Base-by-base conservation (phyloP, 92 coral and sea anemone species). In the Pocillopora meandrina region DNA sequence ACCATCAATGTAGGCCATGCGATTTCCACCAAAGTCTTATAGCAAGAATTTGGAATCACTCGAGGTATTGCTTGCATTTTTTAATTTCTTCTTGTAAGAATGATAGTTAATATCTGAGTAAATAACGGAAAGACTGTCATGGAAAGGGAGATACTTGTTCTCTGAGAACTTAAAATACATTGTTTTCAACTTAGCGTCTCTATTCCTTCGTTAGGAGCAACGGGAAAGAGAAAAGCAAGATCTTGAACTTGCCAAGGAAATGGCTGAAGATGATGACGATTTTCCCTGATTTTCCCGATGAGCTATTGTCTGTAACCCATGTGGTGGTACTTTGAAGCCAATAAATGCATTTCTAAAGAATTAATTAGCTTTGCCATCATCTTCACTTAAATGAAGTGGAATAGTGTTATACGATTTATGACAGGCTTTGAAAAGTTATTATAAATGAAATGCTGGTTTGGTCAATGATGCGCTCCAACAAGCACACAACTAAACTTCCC, bases 211-310 rank as follows among this genome's bases (percentile, higher is more conserved):
- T 62, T 63, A 96, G 98, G 99, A 96, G 86, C 99, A 96, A 87
- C 84, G 99, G 75, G 99, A 96, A 82, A 83, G 99, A 84, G 99
- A 96, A 78, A 96, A 96, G 86, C 99, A 96, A 86, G 99, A 96
- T 78, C 92, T 96, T 87, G 99, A 96, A 79, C 94, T 96, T 63
- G 99, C 99, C 49, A 96, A 96, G 72, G 99, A 96, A 87, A 96
- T 96, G 99, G 99, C 99, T 10, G 99, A 96, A 82, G 99, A 96
- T 74, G 99, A 96, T 88, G 99, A 94, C 75, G 99, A 96, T 72
- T 96, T 96, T 71, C 98, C 99, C 23, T 83, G 49, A 82, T 60
- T 72, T 60, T 34, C 23, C 72, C 61, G 62, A 21, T 9, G 19
- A 63, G 23, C 42, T 36, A 58, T 23, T 59, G 56, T 76, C 69